Base-by-base conservation (phyloP, 2,888 invertebrate species). In the Campoplex nolae region DNA sequence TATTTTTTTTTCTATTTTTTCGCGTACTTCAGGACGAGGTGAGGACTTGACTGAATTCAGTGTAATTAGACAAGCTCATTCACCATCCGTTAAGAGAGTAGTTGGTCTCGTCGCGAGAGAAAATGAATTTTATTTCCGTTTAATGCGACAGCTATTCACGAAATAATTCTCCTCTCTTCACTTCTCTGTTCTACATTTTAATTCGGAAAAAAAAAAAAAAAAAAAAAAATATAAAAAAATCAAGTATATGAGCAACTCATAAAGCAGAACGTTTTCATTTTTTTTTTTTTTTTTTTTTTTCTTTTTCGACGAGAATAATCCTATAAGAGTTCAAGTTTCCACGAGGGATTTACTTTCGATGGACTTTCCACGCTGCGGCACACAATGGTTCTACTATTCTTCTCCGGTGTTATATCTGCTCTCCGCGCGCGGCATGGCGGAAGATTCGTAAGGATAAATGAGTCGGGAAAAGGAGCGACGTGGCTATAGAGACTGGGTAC, bases 61-160 rank as follows among this genome's bases (percentile, higher is more conserved):
- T 88, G 89, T 89, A 91, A 91, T 91, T 91, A 91, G 89, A 88
- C 88, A 78, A 89, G 83, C 73, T 35, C 75, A 62, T 38, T 11
- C 38, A 65, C 67, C 45, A 65, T 35, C 73, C 35, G 32, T 56
- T 23, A 23, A 23, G 23, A 23, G 68, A 11, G 6, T 3, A 38
- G 45, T 68, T 23, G 23, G 28, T 68, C 2, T 42, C 13, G 13
- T 68, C 28, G 28, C 13, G 28, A 32, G 28, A 62, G 6, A 28
- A 32, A 62, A 62, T 62, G 1, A 62, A 62, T 13, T 62, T 1
- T 32, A 16, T 62, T 32, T 32, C 3, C 4, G 23, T 28, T 58
- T 1, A 51, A 51, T 51, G 18, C 16, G 51, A 4, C 13, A 4
- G 18, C 3, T 51, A 51, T 51, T 51, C 56, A 32, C 13, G 58